Evolutionary conservation across 2,888 invertebrate species (phyloP).

Genomic region (Alviniconcha strummeri): DNA sequence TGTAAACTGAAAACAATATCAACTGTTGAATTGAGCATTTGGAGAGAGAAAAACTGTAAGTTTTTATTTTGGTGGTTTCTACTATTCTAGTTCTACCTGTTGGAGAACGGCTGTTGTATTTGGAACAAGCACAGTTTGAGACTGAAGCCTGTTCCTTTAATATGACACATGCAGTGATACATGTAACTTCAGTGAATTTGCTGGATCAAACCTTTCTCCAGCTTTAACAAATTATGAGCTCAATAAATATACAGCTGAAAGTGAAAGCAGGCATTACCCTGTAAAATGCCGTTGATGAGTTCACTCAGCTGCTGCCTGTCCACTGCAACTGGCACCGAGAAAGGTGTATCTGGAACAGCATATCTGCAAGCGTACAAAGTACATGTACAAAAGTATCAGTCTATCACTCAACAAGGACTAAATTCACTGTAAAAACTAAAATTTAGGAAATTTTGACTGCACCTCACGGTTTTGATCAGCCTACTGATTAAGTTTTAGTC

Average conservation of each 20-base stretch:
- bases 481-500: neutral
- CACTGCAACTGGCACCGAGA: conserved; percentile 86
- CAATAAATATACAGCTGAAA: too few relatives aligned
- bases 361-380: conserved; percentile 79
- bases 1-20: too few relatives aligned
- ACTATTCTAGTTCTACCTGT: neutral
- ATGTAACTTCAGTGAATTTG: neutral
- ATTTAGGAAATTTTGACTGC: neutral
- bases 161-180: neutral
- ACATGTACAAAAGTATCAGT: neutral
- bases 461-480: neutral
- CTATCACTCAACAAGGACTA: neutral
- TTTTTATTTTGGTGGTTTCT: neutral
- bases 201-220: neutral
- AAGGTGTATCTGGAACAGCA: conserved; percentile 89
- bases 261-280: conserved; percentile 60
- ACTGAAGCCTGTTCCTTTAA: neutral
- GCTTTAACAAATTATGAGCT: too few relatives aligned
- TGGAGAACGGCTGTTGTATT: neutral
- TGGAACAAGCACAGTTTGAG: neutral
- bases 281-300: conserved; percentile 86
- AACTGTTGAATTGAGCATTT: too few relatives aligned
- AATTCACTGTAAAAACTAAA: neutral
- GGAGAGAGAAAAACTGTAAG: neutral
- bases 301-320: conserved; percentile 83